Evolutionary conservation across 2,797 vertebrate genomes (phyloP).

Genomic region (Pampus argenteus): DNA sequence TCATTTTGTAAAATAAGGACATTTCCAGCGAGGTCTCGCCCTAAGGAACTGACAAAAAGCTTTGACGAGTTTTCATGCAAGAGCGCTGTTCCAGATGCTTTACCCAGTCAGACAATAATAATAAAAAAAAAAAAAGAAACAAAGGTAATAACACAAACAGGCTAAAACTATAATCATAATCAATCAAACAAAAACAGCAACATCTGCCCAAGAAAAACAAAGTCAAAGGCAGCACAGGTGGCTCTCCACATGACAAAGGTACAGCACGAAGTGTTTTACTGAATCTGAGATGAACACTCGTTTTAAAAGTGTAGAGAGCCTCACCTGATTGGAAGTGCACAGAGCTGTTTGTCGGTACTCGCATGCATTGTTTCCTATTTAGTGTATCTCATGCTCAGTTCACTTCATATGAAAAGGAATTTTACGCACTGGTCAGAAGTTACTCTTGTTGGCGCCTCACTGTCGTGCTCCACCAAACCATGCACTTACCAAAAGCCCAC

Average conservation of each 20-base stretch:
- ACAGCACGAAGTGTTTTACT: background rate
- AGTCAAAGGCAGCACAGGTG: background rate
- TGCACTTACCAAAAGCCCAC: slow-evolving; percentile 85
- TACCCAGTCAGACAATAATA: background rate
- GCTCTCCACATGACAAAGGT: background rate
- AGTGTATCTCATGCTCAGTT: slow-evolving; percentile 16
- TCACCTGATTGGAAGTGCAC: background rate
- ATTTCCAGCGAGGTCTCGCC: background rate
- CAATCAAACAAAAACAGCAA: background rate
- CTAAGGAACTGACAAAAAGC: background rate
- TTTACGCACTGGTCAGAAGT: slow-evolving; percentile 72
- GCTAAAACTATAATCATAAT: no score
- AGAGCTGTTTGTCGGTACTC: background rate
- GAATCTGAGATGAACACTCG: background rate
- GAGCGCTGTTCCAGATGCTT: background rate
- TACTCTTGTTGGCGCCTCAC: slow-evolving; percentile 75
- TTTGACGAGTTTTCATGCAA: background rate
- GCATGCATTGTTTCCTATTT: slow-evolving; percentile 26
- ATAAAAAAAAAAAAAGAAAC: background rate
- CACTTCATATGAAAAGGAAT: slow-evolving; percentile 56
- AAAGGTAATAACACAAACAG: background rate
- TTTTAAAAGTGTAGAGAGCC: background rate
- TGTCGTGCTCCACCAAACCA: slow-evolving; percentile 80
- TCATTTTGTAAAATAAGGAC: background rate
- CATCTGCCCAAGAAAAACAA: background rate